Conservation (phyloP, 2,113 vertebrate species). For the Erpornis zantholeuca region DNA sequence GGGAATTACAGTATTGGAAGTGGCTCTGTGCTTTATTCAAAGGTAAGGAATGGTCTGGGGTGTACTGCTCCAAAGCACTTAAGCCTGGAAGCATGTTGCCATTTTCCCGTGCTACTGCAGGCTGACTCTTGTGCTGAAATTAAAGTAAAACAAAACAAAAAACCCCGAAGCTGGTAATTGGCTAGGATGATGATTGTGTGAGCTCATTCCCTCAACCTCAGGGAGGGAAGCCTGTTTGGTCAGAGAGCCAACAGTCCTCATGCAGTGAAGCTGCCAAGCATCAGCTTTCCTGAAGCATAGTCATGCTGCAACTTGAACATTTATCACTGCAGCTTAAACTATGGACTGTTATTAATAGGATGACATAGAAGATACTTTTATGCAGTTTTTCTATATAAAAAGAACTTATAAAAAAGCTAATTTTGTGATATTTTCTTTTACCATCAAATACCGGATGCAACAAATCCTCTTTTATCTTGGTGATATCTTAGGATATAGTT, state of each 20-base stretch:
- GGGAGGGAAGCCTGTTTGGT: constrained; percentile 42
- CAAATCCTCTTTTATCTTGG: neutral
- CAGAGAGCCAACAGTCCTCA: neutral
- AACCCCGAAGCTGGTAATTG: neutral
- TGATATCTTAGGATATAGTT: neutral
- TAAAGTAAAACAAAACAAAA: neutral
- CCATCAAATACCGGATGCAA: neutral
- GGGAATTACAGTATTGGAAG: neutral
- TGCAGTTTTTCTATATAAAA: neutral
- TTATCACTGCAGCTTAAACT: neutral
- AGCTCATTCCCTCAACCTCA: constrained; percentile 20
- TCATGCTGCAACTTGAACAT: constrained; percentile 29
- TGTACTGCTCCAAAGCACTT: neutral
- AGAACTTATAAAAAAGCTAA: neutral
- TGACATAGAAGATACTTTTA: neutral
- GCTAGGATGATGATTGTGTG: neutral
- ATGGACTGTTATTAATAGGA: neutral
- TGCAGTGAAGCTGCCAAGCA: neutral
- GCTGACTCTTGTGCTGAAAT: constrained; percentile 1
- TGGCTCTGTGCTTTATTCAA: neutral
- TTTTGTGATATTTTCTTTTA: neutral
- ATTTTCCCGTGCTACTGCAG: neutral
- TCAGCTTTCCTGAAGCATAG: constrained; percentile 21
- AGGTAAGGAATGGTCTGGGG: neutral
- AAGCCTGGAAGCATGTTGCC: neutral